Evolutionary conservation across 2,888 invertebrate genomes (phyloP).

Genomic region (Willowsia nigromaculata): DNA sequence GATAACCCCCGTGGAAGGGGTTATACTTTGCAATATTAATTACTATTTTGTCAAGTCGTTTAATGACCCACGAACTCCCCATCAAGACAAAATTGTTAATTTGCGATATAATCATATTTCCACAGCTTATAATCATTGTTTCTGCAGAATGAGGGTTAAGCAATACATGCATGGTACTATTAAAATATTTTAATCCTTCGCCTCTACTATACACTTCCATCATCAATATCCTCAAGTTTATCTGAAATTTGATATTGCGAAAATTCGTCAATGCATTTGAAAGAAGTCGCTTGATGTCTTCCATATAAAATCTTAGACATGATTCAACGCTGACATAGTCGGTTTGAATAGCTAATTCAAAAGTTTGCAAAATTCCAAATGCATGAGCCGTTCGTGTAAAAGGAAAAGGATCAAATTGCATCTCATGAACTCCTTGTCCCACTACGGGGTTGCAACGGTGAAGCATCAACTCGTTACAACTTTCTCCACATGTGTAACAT

Average conservation of each 20-base stretch:
- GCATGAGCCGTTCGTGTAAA: neutral
- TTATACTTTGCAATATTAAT: slow-evolving; percentile 11
- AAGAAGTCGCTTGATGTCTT: neutral
- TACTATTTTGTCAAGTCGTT: neutral
- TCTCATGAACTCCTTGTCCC: neutral
- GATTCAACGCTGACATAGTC: neutral
- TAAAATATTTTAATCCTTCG: neutral
- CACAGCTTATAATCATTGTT: neutral
- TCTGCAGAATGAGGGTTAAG: neutral
- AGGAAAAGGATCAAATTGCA: neutral
- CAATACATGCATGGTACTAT: neutral
- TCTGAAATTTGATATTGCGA: neutral
- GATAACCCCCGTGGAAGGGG: neutral
- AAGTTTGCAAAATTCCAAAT: neutral
- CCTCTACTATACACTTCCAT: neutral
- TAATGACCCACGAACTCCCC: neutral
- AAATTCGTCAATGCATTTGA: neutral
- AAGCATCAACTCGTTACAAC: neutral
- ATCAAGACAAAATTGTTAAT: neutral
- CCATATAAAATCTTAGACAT: neutral
- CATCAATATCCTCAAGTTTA: neutral
- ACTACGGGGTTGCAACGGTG: neutral
- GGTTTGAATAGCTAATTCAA: neutral
- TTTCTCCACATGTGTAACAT: neutral
- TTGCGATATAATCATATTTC: neutral